These are phyloP conservation scores for Zalophus californianus DNA, from an alignment of 2,797 vertebrate genomes.

Conservation along the genomic window DNA sequence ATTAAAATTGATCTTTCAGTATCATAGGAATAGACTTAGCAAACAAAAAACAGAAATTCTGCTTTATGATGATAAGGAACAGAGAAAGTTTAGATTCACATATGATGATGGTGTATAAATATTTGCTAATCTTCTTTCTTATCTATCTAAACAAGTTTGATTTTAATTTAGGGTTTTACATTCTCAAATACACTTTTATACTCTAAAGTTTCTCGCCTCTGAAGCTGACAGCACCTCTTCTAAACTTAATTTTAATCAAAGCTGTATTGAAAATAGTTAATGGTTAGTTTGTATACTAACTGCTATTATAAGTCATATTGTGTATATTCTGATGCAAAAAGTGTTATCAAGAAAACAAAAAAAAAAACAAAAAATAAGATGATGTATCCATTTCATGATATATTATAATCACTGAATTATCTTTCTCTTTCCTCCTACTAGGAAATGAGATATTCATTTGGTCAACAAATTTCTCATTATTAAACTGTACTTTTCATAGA, in stretches of 20 bases:
- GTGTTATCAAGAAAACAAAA: neutral
- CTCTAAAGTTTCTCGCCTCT: neutral
- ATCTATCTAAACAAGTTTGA: neutral
- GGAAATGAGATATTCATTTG: neutral
- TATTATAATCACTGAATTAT: neutral
- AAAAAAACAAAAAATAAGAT: neutral
- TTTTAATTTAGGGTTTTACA: neutral
- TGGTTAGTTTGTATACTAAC: neutral
- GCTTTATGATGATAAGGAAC: neutral
- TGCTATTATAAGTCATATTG: neutral
- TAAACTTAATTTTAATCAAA: slow-evolving; percentile 41
- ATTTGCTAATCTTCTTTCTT: slow-evolving; percentile 19
- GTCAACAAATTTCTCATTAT: neutral
- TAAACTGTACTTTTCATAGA: neutral
- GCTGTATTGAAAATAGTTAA: neutral
- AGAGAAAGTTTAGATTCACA: neutral
- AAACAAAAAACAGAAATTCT: neutral
- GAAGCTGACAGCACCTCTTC: neutral
- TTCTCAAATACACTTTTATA: neutral
- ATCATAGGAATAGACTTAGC: neutral
- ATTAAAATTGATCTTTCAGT: slow-evolving; percentile 14
- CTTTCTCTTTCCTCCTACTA: neutral
- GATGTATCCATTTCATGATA: neutral
- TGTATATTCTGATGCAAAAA: neutral
- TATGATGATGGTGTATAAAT: neutral